Evolutionary conservation across 2,888 invertebrate species (phyloP).

Genomic region (Branchipolynoe longqiensis): DNA sequence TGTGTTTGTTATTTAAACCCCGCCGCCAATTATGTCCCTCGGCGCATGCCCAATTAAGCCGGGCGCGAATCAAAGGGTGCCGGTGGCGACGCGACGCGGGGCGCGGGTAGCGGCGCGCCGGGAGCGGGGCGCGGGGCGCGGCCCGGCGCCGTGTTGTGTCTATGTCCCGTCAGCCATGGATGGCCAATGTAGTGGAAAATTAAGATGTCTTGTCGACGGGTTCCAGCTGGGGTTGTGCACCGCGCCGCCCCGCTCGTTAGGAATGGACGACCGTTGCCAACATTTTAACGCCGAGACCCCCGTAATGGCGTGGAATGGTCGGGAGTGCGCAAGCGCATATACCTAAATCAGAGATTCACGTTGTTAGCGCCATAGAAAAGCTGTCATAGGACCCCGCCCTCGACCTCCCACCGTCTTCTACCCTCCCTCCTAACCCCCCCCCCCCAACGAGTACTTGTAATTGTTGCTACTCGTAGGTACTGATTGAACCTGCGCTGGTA

Average conservation of each 20-base stretch:
- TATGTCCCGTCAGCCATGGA: constrained; percentile 46
- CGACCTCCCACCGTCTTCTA: background rate
- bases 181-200: constrained; percentile 41
- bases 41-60: constrained; percentile 37
- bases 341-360: no score
- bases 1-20: constrained; percentile 51
- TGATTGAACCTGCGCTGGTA: no score
- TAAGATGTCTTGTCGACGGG: constrained; percentile 39
- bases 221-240: constrained; percentile 19
- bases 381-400: no score
- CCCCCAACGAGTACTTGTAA: background rate
- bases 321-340: no score
- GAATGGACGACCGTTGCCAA: no score
- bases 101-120: no score
- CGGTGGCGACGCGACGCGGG: constrained; percentile 19
- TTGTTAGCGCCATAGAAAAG: no score
- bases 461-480: no score
- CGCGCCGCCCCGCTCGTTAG: background rate
- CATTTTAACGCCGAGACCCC: no score
- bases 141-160: constrained; percentile 26
- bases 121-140: no score
- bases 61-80: background rate
- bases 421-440: background rate
- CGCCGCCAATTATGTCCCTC: constrained; percentile 48
- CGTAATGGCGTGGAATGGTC: no score